phyloP scores from a whole-genome alignment of 2,888 invertebrate genomes.

The Nephrocerus scutellatus region DNA sequence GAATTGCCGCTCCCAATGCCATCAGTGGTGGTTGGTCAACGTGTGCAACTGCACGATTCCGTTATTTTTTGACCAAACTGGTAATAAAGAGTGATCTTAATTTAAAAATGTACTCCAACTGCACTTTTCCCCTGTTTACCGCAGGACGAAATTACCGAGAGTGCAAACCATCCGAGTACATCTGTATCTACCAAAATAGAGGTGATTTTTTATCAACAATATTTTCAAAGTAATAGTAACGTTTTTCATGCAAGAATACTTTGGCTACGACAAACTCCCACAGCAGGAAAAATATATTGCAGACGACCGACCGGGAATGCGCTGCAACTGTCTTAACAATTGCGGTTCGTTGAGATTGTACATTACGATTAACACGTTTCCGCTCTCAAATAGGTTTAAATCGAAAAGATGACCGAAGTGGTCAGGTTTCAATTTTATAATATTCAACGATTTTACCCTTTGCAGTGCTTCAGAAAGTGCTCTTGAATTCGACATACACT shows the following conservation, averaged over 20 bases:
- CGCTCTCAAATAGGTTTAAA: conserved; percentile 18
- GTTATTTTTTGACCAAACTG: conserved; percentile 27
- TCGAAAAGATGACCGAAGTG: no score
- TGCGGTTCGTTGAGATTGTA: conserved; percentile 32
- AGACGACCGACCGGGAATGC: conserved; percentile 29
- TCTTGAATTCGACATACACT: conserved; percentile 42
- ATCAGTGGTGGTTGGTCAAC: conserved; percentile 28
- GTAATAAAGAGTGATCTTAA: conserved; percentile 17
- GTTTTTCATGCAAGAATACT: conserved; percentile 23
- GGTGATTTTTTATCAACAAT: conserved; percentile 18
- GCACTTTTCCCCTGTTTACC: neutral
- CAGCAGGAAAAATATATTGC: conserved; percentile 29
- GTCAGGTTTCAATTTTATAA: no score
- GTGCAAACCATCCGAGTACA: conserved; percentile 31
- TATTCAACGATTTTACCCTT: conserved; percentile 10
- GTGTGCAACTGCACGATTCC: conserved; percentile 38
- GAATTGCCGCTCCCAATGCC: conserved; percentile 36
- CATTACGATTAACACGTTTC: conserved; percentile 26
- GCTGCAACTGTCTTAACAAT: conserved; percentile 33
- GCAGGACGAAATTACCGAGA: conserved; percentile 23
- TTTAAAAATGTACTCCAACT: neutral
- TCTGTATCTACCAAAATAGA: conserved; percentile 31
- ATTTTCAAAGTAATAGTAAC: neutral
- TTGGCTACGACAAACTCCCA: conserved; percentile 25
- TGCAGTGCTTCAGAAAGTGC: conserved; percentile 10